Percentiles rank a stretch among this genome's conserved stretches.
phyloP scores from a whole-genome alignment of 2,888 invertebrate genomes.

The Herminia tarsipennalis region DNA sequence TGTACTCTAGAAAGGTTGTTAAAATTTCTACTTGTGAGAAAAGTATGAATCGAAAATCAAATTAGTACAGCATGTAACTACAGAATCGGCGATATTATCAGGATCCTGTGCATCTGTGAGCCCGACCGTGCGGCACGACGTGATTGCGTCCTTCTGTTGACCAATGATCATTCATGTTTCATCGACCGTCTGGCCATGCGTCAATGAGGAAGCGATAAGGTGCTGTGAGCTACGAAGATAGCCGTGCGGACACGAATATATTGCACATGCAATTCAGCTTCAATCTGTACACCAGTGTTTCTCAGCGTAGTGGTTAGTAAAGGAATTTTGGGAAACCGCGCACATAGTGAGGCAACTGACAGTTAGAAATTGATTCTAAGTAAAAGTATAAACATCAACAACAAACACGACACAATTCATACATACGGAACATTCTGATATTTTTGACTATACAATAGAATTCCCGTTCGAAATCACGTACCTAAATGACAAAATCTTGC shows the following conservation, averaged over 20 bases:
- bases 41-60: not conserved
- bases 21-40: not conserved
- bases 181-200: slow-evolving; percentile 53
- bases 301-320: not conserved
- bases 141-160: slow-evolving; percentile 38
- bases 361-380: too few species aligned
- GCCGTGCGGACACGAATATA: slow-evolving; percentile 25
- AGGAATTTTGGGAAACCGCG: too few species aligned
- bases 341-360: too few species aligned
- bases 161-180: slow-evolving; percentile 54
- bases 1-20: too few species aligned
- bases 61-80: not conserved
- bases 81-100: not conserved
- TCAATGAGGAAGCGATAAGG: slow-evolving; percentile 60
- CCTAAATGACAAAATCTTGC: too few species aligned
- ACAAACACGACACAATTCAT: too few species aligned
- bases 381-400: too few species aligned
- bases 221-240: slow-evolving; percentile 34
- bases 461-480: too few species aligned
- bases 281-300: not conserved
- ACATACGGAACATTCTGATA: too few species aligned
- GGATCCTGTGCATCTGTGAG: slow-evolving; percentile 9
- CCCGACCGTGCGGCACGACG: slow-evolving; percentile 11
- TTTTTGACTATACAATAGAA: too few species aligned
- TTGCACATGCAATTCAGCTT: slow-evolving; percentile 21